These are phyloP conservation scores for Leguminivora glycinivorella DNA, from an alignment of 1,140 invertebrate species.

Conservation along the genomic window DNA sequence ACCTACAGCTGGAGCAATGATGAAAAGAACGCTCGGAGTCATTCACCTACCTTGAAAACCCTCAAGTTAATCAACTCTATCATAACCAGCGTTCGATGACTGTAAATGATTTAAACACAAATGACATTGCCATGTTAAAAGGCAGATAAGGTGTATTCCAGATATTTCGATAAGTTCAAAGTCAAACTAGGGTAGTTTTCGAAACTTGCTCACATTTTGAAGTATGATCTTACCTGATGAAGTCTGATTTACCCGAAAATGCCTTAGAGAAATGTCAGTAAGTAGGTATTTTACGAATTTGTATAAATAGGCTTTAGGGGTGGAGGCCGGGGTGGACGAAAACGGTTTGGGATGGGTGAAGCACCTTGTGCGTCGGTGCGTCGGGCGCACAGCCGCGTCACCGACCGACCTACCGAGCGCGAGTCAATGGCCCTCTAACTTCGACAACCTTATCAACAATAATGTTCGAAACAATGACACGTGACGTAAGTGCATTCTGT, in stretches of 20 bases:
- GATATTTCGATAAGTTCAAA: too few relatives aligned
- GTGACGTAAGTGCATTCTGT: conserved; percentile 15
- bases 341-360: not conserved
- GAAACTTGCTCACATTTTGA: too few relatives aligned
- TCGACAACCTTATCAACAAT: conserved; percentile 26
- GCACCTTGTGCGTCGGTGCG: conserved; percentile 8
- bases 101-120: not conserved
- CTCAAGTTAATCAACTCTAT: not conserved
- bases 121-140: not conserved
- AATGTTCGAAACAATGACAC: conserved; percentile 19
- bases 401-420: conserved; percentile 12
- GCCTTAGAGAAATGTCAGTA: too few relatives aligned
- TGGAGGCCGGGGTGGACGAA: not conserved
- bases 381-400: conserved; percentile 7
- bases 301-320: not conserved
- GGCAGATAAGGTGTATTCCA: too few relatives aligned
- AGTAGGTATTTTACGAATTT: not conserved
- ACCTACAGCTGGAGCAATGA: conserved; percentile 15
- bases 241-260: too few relatives aligned
- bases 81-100: not conserved
- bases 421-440: conserved; percentile 28
- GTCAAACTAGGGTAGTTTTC: too few relatives aligned
- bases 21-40: not conserved
- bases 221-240: too few relatives aligned
- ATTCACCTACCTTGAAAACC: conserved; percentile 10